Evolutionary conservation across 2,888 invertebrate genomes (phyloP).

Genomic region (Phrixothrix hirtus): DNA sequence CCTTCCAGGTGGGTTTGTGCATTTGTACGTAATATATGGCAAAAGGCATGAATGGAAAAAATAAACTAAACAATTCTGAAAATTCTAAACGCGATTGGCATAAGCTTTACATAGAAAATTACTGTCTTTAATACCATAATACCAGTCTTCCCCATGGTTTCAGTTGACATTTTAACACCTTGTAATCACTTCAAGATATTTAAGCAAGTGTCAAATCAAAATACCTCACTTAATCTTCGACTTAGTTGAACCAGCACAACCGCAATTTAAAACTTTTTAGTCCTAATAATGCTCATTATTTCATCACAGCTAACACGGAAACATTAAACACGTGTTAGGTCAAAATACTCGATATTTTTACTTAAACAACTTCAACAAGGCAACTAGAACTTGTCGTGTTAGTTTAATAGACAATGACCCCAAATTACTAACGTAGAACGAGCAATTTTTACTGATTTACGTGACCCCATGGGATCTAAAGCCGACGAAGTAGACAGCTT

Average conservation of each 20-base stretch:
- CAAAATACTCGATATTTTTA: slow-evolving; percentile 16
- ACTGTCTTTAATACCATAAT: slow-evolving; percentile 1
- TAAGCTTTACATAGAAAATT: not conserved
- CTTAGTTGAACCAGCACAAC: not conserved
- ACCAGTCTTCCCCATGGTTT: not conserved
- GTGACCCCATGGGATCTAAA: slow-evolving; percentile 12
- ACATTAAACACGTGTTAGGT: slow-evolving; percentile 13
- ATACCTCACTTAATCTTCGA: slow-evolving; percentile 1
- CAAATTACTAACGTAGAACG: slow-evolving; percentile 20
- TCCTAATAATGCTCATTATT: slow-evolving; percentile 6
- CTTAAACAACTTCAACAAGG: slow-evolving; percentile 2
- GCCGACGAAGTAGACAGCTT: slow-evolving; percentile 33
- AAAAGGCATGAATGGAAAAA: not conserved
- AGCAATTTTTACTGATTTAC: slow-evolving; percentile 25
- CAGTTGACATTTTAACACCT: slow-evolving; percentile 5
- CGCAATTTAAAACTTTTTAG: slow-evolving; percentile 2
- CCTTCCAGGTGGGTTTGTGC: too few relatives aligned
- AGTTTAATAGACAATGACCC: slow-evolving; percentile 30
- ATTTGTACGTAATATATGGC: too few relatives aligned
- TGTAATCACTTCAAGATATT: slow-evolving; percentile 2
- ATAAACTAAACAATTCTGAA: too few relatives aligned
- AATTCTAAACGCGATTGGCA: not conserved
- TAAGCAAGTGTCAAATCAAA: slow-evolving; percentile 7
- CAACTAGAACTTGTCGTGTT: slow-evolving; percentile 18
- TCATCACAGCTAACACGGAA: slow-evolving; percentile 7